Evolutionary conservation across 1,140 invertebrate species (phyloP), one percentile per base, ranked within the genome.

Genomic region (Agrypnia vestita): DNA sequence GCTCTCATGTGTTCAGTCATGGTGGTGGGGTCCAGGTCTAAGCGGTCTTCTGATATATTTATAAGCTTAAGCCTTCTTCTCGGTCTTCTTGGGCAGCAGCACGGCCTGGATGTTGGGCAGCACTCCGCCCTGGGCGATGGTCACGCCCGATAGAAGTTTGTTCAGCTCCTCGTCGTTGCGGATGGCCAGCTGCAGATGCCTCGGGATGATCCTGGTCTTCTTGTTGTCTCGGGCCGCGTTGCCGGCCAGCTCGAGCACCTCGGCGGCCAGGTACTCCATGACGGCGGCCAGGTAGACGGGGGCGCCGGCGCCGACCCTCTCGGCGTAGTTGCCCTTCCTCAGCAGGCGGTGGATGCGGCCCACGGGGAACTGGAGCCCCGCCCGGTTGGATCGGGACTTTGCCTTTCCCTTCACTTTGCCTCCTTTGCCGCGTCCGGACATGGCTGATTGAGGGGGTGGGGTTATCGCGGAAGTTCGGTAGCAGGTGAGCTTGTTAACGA

Each of bases 101-200:
- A 93, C 91, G 35, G 93, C 91, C 83, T 95, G 92, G 77, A 96
- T 96, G 84, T 93, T 93, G 3, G 95, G 95, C 78, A 96, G 84
- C 0, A 96, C 95, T 84, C 95, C 95, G 72, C 94, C 94, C 86
- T 95, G 91, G 74, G 94, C 92, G 83, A 96, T 95, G 13, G 94
- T 95, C 0, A 96, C 94, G 81, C 94, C 93, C 15, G 91, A 90
- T 13, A 96, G 85, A 51, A 96, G 87, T 88, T 93, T 94, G 86
- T 94, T 94, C 84, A 96, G 86, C 84, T 96, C 95, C 84, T 96
- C 94, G 88, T 96, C 95, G 89, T 95, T 96, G 0, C 94, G 90
- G 74, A 96, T 93, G 49, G 95, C 95, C 73, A 96, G 84, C 82
- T 95, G 91, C n/a, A 96, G 89, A 85, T 96, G 94, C 81, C 95